Base-by-base conservation (phyloP, 1,140 invertebrate species). In the Tachypleus tridentatus region DNA sequence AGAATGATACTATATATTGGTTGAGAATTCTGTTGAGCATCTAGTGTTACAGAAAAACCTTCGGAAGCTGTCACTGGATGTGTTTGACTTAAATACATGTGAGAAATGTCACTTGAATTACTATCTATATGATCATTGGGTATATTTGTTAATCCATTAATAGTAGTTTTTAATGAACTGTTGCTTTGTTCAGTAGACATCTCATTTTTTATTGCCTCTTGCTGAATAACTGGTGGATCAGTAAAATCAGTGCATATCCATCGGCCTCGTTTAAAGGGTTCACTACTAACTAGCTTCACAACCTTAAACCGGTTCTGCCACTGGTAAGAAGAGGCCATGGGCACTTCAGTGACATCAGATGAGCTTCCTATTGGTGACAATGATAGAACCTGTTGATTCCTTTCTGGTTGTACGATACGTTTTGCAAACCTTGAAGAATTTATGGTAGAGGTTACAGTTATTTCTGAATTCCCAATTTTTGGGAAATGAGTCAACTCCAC, bases 161-260 rank as follows among this genome's bases (percentile, higher is more conserved):
- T 29, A 29, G 0, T 29, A 29, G 29, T 29, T 29, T 29, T 29
- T 29, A 29, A 29, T 29, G 29, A 29, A 29, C 29, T 29, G 2
- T 29, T 29, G 2, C 29, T 29, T 29, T 29, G 29, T 29, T 29
- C 29, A 29, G 29, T 29, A 29, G 29, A 29, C 29, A 29, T 29
- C 29, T 29, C 29, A 29, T 29, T 29, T 29, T 29, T 29, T 59
- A 69, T 67, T 9, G 63, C 60, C 47, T 63, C 65, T n/a, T 59
- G 52, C 48, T 63, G 51, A 10, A 57, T 52, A 4, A 62, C 29
- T 10, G 67, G 63, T 4, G 67, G 63, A 7, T 68, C 92, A 72
- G 93, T 80, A 78, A 93, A 97, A 77, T 97, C 93, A 85, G 93
- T 91, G 78, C 93, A 96, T 70, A 87, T 87, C 94, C 94, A 97